Base-by-base conservation (phyloP, 2,888 invertebrate species). In the Oxytorus armatus region DNA sequence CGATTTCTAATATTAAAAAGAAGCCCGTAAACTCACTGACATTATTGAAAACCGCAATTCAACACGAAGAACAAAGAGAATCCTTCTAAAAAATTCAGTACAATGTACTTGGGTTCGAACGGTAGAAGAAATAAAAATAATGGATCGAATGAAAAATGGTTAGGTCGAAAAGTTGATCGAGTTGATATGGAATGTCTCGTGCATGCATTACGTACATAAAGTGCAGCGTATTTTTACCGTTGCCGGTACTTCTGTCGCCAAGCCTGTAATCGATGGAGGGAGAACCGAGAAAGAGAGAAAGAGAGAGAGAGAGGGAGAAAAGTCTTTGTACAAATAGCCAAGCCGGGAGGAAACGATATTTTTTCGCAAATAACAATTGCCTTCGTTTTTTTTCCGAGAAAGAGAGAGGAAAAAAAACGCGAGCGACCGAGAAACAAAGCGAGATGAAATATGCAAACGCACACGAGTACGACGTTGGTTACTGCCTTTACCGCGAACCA, bases 361-460 rank as follows among this genome's bases (percentile, higher is more conserved):
- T 77, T n/a, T 69, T 59, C 57, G 74, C 74, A 79, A 74, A 79
- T 65, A 79, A 79, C 79, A 63, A 74, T 74, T 74, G 23, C 59
- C 74, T 75, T 72, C 72, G 55, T 76, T 79, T n/a, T n/a, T n/a
- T n/a, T n/a, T 76, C 18, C 10, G 25, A 29, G 42, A 66, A 66
- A 63, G 23, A 51, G 44, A 42, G 44, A 25, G 68, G 55, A 51
- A 73, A 16, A 74, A 51, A 73, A 16, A 74, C n/a, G 2, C 14
- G 36, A 39, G 21, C 33, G 29, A 47, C 5, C 53, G 59, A 39
- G 42, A 42, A 42, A 72, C 49, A 14, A 36, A 77, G 44, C 53
- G 36, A 25, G 65, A 47, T n/a, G 33, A 59, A 36, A 66, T 47
- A 74, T 21, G 42, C 66, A 66, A 66, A 66, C 57, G 33, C 63